phyloP scores from a whole-genome alignment of 2,113 vertebrate genomes.

The Condylura cristata region DNA sequence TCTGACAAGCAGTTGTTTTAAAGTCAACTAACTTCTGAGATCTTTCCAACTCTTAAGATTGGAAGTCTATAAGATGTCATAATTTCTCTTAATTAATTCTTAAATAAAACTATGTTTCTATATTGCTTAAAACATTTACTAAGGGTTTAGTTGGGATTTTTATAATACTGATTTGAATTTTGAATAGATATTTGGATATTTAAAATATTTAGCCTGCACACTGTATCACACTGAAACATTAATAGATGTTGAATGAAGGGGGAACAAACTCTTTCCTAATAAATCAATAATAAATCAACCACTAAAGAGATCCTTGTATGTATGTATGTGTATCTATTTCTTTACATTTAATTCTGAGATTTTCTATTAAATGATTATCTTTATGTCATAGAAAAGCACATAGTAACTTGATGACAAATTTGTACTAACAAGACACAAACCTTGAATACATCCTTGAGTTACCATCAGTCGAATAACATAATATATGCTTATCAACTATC shows the following conservation, averaged over 20 bases:
- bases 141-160: not conserved
- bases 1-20: not conserved
- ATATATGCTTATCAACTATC: not conserved
- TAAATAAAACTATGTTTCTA: not conserved
- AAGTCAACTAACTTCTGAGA: not conserved
- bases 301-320: not conserved
- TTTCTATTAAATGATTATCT: not conserved
- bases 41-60: not conserved
- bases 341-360: conserved; percentile 9
- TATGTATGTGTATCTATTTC: not conserved
- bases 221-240: not conserved
- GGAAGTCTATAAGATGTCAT: not conserved
- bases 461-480: not conserved
- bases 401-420: not conserved
- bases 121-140: not conserved
- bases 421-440: not conserved
- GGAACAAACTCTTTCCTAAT: not conserved
- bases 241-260: not conserved
- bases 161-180: conserved; percentile 21
- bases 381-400: not conserved
- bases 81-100: not conserved
- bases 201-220: conserved; percentile 13
- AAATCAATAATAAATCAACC: not conserved
- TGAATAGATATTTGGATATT: not conserved
- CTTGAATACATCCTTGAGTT: not conserved